Percentiles rank a stretch among this genome's conserved stretches.
Conservation (phyloP, 1,140 invertebrate species). For the Bombus difficillimus region DNA sequence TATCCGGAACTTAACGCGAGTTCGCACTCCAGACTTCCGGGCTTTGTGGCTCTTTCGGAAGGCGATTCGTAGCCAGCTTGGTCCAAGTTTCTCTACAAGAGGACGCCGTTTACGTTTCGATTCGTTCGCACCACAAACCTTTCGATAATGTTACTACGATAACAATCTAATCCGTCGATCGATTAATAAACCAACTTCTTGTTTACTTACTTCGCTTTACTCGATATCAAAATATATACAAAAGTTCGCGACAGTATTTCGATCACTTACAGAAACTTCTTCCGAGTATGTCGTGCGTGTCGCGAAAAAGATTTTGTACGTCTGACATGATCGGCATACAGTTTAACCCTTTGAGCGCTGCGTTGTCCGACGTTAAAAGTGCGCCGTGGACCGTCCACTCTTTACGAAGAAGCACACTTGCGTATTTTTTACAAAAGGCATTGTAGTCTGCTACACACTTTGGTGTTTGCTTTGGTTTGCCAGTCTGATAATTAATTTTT, state of each 20-base stretch:
- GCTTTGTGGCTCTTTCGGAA: conserved; percentile 31
- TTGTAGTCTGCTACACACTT: too few relatives aligned
- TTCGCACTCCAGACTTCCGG: conserved; percentile 28
- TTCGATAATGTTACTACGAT: neutral
- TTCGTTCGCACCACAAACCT: conserved; percentile 6
- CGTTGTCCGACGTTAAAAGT: too few relatives aligned
- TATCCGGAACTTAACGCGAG: conserved; percentile 40
- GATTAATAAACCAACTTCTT: neutral
- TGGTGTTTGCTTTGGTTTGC: too few relatives aligned
- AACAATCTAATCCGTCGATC: neutral
- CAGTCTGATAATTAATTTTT: too few relatives aligned
- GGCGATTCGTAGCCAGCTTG: neutral
- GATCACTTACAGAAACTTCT: neutral
- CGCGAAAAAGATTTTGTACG: too few relatives aligned
- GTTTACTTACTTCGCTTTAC: neutral
- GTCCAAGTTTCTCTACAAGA: conserved; percentile 8
- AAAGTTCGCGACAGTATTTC: neutral
- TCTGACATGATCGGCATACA: too few relatives aligned
- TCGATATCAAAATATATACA: too few relatives aligned
- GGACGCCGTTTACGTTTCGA: conserved; percentile 9
- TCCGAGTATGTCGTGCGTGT: neutral
- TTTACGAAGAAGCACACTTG: too few relatives aligned
- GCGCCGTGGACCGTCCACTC: too few relatives aligned
- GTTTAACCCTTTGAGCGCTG: too few relatives aligned
- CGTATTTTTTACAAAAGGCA: too few relatives aligned